Evolutionary conservation across 2,113 vertebrate genomes (phyloP).

Genomic region (Erpornis zantholeuca): DNA sequence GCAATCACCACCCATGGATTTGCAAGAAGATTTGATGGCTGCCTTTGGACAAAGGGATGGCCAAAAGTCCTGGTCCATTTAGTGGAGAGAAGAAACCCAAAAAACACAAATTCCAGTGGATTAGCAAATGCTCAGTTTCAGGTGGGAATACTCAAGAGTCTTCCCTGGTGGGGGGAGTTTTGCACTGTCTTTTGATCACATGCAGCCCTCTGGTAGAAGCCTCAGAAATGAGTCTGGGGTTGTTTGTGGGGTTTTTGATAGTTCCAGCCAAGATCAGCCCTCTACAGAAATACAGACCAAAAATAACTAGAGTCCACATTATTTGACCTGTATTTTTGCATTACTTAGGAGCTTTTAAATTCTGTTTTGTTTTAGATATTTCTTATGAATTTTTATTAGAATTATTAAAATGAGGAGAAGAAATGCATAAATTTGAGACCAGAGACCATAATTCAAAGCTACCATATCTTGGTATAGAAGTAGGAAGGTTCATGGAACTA

Average conservation of each 20-base stretch:
- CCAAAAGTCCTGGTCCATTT: not conserved
- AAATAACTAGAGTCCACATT: not conserved
- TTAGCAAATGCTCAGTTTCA: not conserved
- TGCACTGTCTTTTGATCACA: not conserved
- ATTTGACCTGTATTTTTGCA: not conserved
- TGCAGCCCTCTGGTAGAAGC: not conserved
- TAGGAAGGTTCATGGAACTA: not conserved
- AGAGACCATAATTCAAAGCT: not conserved
- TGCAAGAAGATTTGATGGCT: not conserved
- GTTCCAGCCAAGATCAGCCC: not conserved
- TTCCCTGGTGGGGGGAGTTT: not conserved
- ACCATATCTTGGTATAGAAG: fast-evolving
- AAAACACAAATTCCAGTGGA: not conserved
- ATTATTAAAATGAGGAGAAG: not conserved
- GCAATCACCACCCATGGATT: not conserved
- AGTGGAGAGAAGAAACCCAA: no score
- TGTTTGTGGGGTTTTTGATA: not conserved
- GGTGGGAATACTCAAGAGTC: not conserved
- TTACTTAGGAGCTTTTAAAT: not conserved
- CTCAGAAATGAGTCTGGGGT: not conserved
- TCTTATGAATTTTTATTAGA: not conserved
- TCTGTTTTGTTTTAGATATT: not conserved
- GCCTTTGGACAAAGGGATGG: not conserved
- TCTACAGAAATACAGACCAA: not conserved
- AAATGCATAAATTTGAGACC: not conserved